phyloP scores from a whole-genome alignment of 1,140 invertebrate species.

The Pararge aegeria region DNA sequence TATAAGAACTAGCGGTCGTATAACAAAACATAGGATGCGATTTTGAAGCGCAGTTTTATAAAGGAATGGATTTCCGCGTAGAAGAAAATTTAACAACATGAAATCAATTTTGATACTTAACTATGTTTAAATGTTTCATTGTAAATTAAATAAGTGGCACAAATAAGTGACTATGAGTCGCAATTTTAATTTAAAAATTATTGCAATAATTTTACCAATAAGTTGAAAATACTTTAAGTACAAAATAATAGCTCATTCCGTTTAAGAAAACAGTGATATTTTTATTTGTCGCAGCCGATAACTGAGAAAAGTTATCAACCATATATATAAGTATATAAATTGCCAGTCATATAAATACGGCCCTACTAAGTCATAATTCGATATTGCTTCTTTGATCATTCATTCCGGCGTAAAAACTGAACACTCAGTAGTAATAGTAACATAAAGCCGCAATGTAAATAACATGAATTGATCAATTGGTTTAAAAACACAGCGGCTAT shows the following conservation, averaged over 20 bases:
- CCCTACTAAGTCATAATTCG: too few species aligned
- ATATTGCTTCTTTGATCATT: too few species aligned
- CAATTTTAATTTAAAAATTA: neutral
- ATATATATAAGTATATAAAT: too few species aligned
- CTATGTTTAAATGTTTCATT: neutral
- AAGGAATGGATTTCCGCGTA: conserved; percentile 56
- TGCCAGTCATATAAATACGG: too few species aligned
- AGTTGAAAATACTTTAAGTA: neutral
- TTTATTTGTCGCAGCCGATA: too few species aligned
- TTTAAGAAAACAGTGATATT: neutral
- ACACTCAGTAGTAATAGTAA: too few species aligned
- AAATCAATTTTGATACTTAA: neutral
- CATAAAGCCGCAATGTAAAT: too few species aligned
- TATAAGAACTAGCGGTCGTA: neutral
- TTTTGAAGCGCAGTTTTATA: conserved; percentile 38
- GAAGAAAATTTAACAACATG: conserved; percentile 12
- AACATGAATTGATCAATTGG: too few species aligned
- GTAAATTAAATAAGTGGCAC: conserved; percentile 2
- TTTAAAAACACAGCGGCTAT: too few species aligned
- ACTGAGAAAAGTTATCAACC: too few species aligned
- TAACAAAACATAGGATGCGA: neutral
- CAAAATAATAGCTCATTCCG: too few species aligned
- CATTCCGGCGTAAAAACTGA: too few species aligned
- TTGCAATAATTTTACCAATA: neutral
- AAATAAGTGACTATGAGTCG: conserved; percentile 3